phyloP scores from a whole-genome alignment of 2,888 invertebrate species.

The Lordiphosa fenestrarum region DNA sequence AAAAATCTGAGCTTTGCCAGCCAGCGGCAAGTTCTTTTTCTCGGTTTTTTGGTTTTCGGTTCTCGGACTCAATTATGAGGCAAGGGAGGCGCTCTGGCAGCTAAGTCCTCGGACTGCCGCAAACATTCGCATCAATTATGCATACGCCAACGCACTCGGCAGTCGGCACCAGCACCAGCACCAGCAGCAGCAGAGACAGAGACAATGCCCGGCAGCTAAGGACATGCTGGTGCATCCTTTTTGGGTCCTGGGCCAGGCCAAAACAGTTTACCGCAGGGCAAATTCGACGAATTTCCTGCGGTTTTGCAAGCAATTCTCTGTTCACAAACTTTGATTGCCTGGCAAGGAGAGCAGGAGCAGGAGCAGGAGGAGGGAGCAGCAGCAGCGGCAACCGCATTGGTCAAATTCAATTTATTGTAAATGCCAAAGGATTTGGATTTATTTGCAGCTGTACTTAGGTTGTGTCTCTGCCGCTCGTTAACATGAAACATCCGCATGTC shows the following conservation, averaged over 20 bases:
- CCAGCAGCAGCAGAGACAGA: conserved; percentile 24
- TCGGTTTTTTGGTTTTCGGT: conserved; percentile 20
- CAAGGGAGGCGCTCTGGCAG: conserved; percentile 33
- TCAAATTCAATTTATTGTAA: conserved; percentile 73
- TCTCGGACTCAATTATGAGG: conserved; percentile 68
- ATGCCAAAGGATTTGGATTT: conserved; percentile 40
- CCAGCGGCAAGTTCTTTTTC: conserved; percentile 25
- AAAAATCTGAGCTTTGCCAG: conserved; percentile 28
- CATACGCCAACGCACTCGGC: conserved; percentile 66
- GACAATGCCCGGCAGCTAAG: conserved; percentile 50
- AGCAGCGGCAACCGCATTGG: conserved; percentile 69
- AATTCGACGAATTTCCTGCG: conserved; percentile 75
- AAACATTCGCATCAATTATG: conserved; percentile 76
- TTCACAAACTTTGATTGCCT: conserved; percentile 59
- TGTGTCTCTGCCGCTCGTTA: conserved; percentile 44
- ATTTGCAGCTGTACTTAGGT: conserved; percentile 13
- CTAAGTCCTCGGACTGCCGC: conserved; percentile 58
- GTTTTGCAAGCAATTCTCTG: conserved; percentile 64
- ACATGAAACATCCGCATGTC: conserved; percentile 74
- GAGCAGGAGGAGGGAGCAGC: not conserved
- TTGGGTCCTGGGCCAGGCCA: conserved; percentile 35
- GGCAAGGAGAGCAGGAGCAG: not conserved
- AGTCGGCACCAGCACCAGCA: conserved; percentile 30
- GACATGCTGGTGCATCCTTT: conserved; percentile 52
- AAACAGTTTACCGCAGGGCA: conserved; percentile 69